Evolutionary conservation across 1,140 invertebrate genomes (phyloP).

Genomic region (Cydia fagiglandana): DNA sequence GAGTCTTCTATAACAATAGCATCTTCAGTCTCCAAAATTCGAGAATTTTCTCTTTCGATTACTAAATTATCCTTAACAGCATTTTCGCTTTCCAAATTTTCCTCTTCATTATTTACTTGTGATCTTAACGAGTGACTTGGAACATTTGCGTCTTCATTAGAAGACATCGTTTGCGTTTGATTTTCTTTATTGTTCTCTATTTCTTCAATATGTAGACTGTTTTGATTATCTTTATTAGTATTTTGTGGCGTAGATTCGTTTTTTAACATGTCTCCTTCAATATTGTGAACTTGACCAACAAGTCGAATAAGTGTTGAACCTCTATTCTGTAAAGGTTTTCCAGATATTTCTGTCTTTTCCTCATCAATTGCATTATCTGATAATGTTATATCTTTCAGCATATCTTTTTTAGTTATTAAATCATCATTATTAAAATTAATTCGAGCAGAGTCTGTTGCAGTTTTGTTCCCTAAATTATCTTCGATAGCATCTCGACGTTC

Average conservation of each 20-base stretch:
- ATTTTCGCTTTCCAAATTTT: neutral
- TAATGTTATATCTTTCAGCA: neutral
- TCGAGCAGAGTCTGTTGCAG: no score
- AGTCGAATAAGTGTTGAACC: no score
- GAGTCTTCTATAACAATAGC: neutral
- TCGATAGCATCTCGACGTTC: no score
- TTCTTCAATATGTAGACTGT: no score
- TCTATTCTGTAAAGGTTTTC: no score
- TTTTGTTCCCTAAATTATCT: no score
- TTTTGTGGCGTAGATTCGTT: neutral
- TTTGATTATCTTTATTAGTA: no score
- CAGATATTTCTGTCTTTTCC: no score
- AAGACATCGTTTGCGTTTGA: no score
- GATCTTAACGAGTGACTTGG: neutral
- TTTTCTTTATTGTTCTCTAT: no score
- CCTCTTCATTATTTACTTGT: neutral
- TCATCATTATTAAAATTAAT: neutral
- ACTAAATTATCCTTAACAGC: neutral
- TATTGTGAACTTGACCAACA: neutral
- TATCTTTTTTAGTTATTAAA: neutral
- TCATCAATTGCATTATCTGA: neutral
- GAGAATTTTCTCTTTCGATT: neutral
- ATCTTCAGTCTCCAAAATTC: no score
- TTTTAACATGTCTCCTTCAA: neutral
- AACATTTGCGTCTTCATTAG: no score